A percentile compares a stretch with the other conserved stretches of the same genome.
phyloP scores from a whole-genome alignment of 2,888 invertebrate species.

The Auanema freiburgensis region DNA sequence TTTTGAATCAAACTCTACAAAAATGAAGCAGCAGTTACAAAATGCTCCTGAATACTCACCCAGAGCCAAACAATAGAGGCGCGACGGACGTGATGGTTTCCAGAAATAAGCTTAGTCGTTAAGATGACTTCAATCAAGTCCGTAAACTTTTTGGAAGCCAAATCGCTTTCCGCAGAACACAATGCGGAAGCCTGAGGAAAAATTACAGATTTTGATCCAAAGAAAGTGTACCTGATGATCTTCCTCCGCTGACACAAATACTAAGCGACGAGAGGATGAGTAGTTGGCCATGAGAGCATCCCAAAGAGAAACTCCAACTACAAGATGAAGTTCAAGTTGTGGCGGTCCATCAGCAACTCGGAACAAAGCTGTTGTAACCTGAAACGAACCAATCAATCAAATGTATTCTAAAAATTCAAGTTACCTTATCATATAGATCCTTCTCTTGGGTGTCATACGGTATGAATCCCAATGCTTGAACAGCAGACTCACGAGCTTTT shows the following conservation, averaged over 20 bases:
- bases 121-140: constrained; percentile 5
- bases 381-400: constrained; percentile 2
- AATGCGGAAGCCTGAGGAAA: constrained; percentile 2
- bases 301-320: constrained; percentile 40
- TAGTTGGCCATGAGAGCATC: constrained; percentile 28
- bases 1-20: constrained; percentile 27
- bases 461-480: constrained; percentile 26
- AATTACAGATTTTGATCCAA: no score
- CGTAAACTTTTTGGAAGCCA: not conserved
- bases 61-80: constrained; percentile 49
- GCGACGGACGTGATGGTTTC: constrained; percentile 44
- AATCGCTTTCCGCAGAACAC: not conserved
- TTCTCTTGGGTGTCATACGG: not conserved
- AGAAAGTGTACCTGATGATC: constrained; percentile 9
- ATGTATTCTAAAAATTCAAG: not conserved
- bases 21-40: not conserved
- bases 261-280: constrained; percentile 24
- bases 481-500: constrained; percentile 29
- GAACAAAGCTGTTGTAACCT: constrained; percentile 21
- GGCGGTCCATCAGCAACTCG: constrained; percentile 46
- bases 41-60: constrained; percentile 12
- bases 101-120: constrained; percentile 24
- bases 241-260: constrained; percentile 16
- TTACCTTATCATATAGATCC: constrained; percentile 1
- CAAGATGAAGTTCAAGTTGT: constrained; percentile 49